Base-by-base conservation (phyloP, 2,797 vertebrate species). In the Coccyzus lansbergi region DNA sequence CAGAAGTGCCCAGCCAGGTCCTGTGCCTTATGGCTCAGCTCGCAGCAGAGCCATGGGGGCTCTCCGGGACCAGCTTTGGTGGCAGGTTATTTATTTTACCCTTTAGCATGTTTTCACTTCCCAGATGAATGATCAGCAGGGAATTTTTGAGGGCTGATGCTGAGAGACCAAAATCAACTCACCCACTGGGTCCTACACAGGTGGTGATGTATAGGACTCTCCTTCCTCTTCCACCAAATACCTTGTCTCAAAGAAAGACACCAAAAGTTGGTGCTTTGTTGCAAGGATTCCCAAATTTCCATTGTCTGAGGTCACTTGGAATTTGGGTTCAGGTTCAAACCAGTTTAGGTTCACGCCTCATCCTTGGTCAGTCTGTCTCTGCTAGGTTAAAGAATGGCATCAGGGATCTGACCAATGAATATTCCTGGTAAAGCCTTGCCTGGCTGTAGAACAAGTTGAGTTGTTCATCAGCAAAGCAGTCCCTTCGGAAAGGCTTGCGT, bases 401-500 rank as follows among this genome's bases (percentile, higher is more conserved):
- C 52, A 33, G 34, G 22, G 44, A 31, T 78, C 7, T 81, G 67
- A 67, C 65, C 59, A 62, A 67, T 7, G 36, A 78, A 60, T 28
- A 7, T 15, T 91, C 34, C 56, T 63, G 46, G 58, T 90, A 70
- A 67, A 34, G 44, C 34, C 21, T 31, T 81, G 68, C 68, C 38
- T 65, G 33, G 40, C 60, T 70, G 69, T 40, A 63, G 22, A 90
- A 46, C 10, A 6, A 65, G 86, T 31, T 13, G 83, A 81, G 77
- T 31, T 84, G 71, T 75, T 96, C 62, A 81, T 82, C 75, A 75
- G 80, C 77, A 72, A 68, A 81, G 38, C 49, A 34, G 67, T 53
- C 77, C 74, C 72, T 93, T 60, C 10, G 15, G 82, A 85, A 72
- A 82, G 75, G 83, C 79, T 90, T 17, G 33, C 21, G 26, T 84